Conservation (phyloP, 2,797 vertebrate genomes). For the Naso thynnoides region DNA sequence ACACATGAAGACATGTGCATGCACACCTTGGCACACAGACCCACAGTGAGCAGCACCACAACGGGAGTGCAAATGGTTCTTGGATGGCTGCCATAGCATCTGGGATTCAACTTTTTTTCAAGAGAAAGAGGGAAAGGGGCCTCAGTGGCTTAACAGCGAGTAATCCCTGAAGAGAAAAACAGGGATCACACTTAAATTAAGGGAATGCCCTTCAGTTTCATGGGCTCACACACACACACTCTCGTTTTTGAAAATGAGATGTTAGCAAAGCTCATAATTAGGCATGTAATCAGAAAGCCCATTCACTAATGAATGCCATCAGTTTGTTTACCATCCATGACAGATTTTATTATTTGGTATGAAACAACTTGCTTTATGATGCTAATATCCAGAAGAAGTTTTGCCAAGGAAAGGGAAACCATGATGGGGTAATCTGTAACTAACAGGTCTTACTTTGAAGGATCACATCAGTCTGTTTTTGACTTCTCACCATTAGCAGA, state of each 20-base stretch:
- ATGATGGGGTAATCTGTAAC: neutral
- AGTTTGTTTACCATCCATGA: conserved; percentile 14
- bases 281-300: conserved; percentile 32
- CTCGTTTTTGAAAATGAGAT: conserved; percentile 5
- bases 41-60: conserved; percentile 36
- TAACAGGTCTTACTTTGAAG: neutral
- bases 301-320: conserved; percentile 30
- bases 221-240: neutral
- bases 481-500: no score
- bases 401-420: neutral
- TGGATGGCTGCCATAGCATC: conserved; percentile 62
- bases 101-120: conserved; percentile 42
- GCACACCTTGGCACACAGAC: conserved; percentile 13
- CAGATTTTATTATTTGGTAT: conserved; percentile 8
- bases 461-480: no score
- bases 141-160: conserved; percentile 19
- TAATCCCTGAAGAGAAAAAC: conserved; percentile 35
- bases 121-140: conserved; percentile 15
- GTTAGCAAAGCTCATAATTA: conserved; percentile 35
- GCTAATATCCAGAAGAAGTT: neutral
- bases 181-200: conserved; percentile 1
- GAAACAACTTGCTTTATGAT: neutral
- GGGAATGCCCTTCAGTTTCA: conserved; percentile 8
- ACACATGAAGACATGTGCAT: neutral
- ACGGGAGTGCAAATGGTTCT: conserved; percentile 57